A percentile compares a stretch with the other conserved stretches of the same genome.
phyloP scores from a whole-genome alignment of 23 tunicate genomes.

The Oikopleura vanhoeffeni region DNA sequence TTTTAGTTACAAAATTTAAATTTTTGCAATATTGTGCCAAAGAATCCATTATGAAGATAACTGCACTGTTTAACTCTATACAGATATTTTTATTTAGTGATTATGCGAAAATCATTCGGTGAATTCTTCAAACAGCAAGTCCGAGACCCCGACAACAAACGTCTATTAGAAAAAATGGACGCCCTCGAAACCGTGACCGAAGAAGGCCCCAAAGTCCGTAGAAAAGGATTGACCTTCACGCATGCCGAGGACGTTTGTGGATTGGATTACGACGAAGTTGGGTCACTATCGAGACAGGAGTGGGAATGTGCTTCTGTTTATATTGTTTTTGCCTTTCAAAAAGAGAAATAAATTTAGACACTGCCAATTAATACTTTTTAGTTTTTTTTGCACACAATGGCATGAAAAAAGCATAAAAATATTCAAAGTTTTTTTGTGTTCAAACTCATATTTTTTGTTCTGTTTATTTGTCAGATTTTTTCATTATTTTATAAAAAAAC shows the following conservation, averaged over 20 bases:
- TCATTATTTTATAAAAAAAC: too few relatives aligned
- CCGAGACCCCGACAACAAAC: neutral
- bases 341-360: too few relatives aligned
- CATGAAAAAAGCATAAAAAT: too few relatives aligned
- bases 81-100: neutral
- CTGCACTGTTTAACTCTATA: too few relatives aligned
- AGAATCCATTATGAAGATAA: too few relatives aligned
- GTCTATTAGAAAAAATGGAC: neutral
- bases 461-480: too few relatives aligned
- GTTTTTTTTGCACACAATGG: too few relatives aligned
- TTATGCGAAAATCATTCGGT: neutral
- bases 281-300: neutral
- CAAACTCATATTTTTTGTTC: too few relatives aligned
- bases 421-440: too few relatives aligned
- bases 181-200: conserved; percentile 12
- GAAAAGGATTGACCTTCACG: neutral
- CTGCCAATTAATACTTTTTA: too few relatives aligned
- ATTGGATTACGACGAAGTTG: neutral
- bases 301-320: conserved; percentile 10
- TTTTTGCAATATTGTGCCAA: too few relatives aligned
- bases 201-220: neutral
- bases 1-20: too few relatives aligned
- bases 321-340: neutral
- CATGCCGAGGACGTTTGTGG: conserved; percentile 3
- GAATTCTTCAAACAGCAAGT: neutral